Conservation (phyloP, 2,888 invertebrate species). For the Eristalis arbustorum region DNA sequence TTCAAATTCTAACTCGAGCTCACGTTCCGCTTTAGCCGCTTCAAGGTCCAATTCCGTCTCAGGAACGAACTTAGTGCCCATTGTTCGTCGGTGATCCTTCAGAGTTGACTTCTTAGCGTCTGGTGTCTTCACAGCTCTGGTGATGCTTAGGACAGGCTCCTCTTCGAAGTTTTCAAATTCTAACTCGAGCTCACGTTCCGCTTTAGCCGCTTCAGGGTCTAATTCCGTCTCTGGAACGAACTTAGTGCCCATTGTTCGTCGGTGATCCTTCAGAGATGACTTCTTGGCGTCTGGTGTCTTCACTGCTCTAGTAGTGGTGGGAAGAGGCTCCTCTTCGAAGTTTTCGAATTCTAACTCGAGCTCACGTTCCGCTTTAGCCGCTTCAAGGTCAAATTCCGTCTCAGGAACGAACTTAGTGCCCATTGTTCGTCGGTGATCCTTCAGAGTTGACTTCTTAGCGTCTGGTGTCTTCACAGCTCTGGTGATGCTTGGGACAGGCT, state of each 20-base stretch:
- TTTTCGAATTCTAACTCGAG: slow-evolving; percentile 41
- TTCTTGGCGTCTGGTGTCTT: slow-evolving; percentile 37
- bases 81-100: slow-evolving; percentile 32
- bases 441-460: neutral
- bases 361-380: slow-evolving; percentile 30
- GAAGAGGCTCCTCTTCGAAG: slow-evolving; percentile 44
- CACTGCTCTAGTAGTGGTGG: neutral
- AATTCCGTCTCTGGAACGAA: neutral
- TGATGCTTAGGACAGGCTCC: neutral
- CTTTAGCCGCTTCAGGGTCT: neutral
- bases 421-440: slow-evolving; percentile 3
- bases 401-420: neutral
- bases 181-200: neutral
- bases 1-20: slow-evolving; percentile 42
- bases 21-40: slow-evolving; percentile 13
- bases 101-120: neutral
- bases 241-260: slow-evolving; percentile 23
- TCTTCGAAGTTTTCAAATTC: neutral
- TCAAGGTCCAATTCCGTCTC: slow-evolving; percentile 28
- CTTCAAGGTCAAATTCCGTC: slow-evolving; percentile 13
- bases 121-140: slow-evolving; percentile 17
- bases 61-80: slow-evolving; percentile 11
- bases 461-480: slow-evolving; percentile 12
- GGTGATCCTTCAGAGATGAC: neutral
- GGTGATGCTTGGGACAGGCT: neutral